A percentile compares a stretch with the other conserved stretches of the same genome.
Evolutionary conservation across 2,797 vertebrate genomes (phyloP).

Genomic region (Lycodopsis pacificus): DNA sequence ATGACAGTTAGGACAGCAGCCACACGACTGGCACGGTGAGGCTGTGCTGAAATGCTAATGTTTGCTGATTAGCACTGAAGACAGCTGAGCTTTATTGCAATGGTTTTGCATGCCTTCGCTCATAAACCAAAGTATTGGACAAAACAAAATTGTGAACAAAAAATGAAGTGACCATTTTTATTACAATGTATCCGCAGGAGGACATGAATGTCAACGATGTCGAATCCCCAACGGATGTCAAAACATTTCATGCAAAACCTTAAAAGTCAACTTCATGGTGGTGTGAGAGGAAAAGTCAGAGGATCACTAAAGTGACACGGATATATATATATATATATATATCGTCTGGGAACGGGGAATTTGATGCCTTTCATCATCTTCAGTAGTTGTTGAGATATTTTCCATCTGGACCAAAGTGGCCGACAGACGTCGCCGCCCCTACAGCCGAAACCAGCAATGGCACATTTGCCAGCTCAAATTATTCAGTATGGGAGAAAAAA

Average conservation of each 20-base stretch:
- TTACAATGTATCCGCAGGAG: no score
- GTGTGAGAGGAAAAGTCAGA: not conserved
- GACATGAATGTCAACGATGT: not conserved
- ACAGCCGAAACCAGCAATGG: not conserved
- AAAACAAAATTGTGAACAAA: not conserved
- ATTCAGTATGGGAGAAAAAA: not conserved
- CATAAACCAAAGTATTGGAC: not conserved
- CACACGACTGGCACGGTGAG: not conserved
- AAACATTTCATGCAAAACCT: not conserved
- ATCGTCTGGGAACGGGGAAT: not conserved
- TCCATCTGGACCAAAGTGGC: not conserved
- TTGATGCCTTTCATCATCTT: not conserved
- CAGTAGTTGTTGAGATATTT: not conserved
- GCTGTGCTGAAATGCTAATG: not conserved
- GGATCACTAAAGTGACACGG: not conserved
- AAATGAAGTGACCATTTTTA: not conserved
- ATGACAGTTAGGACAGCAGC: not conserved
- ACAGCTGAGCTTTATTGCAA: not conserved
- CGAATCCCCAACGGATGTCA: not conserved
- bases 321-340: not conserved
- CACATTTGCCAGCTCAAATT: not conserved
- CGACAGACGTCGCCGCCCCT: not conserved
- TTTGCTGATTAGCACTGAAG: not conserved
- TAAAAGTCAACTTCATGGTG: not conserved
- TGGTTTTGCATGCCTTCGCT: not conserved